Base-by-base conservation (phyloP, 2,888 invertebrate species). In the Leptinotarsa haldemani region DNA sequence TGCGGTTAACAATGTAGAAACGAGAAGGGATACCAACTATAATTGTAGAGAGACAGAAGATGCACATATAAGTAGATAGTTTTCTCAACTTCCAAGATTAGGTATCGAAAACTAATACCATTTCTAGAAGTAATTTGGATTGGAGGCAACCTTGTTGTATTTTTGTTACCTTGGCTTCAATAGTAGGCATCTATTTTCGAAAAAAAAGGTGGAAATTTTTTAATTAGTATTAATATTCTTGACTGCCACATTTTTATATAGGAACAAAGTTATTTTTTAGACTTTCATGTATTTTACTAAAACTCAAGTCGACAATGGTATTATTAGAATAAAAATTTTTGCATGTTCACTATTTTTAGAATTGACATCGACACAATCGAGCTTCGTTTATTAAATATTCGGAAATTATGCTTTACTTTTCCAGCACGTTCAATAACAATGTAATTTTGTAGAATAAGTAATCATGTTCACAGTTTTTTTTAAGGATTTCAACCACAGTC, bases 11-110 rank as follows among this genome's bases (percentile, higher is more conserved):
- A 80, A 79, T 74, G 80, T 77, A 69, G 81, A 79, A 68, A 79
- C 79, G 64, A 78, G 83, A 76, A 83, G 86, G 70, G 86, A 86
- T 79, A 85, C 82, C 80, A 86, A 86, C 81, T 84, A 85, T 81
- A 86, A 86, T 78, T 86, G 86, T 83, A 85, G 84, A 71, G 83
- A 84, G 77, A 81, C 84, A 56, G 85, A 85, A 81, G 84, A 87
- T 82, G 85, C 86, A 82, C 86, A 87, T 78, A 83, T 86, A 79
- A 81, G 82, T 83, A 86, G 86, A 83, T 86, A 80, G 74, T 77
- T 78, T 77, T 67, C 73, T 76, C 67, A 70, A 74, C 79, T 78
- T 74, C 72, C 76, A 75, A 71, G 64, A 65, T 71, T 73, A 69
- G 65, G 56, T 56, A 15, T 56, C n/a, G 46, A 71, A 53, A 68